Percentiles rank a stretch among this genome's conserved stretches.
Evolutionary conservation across 2,888 invertebrate species (phyloP).

Genomic region (Brassicogethes aeneus): DNA sequence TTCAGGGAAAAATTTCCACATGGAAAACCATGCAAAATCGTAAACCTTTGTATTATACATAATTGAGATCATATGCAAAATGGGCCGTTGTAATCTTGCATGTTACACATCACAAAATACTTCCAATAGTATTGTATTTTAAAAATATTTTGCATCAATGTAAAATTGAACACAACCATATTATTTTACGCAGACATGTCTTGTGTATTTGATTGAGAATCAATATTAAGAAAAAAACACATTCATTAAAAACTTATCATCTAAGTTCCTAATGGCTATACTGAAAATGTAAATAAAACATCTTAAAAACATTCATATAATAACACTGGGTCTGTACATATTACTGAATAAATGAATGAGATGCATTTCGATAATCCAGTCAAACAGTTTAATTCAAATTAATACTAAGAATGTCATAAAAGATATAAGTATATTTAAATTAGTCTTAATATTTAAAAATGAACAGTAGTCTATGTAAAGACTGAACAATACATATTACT

Average conservation of each 20-base stretch:
- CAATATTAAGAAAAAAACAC: conserved; percentile 14
- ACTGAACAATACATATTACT: no score
- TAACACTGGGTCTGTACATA: conserved; percentile 1
- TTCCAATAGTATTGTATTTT: not conserved
- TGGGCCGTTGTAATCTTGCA: conserved; percentile 12
- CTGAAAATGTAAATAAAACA: not conserved
- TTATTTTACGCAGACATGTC: conserved; percentile 5
- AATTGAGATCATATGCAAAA: conserved; percentile 17
- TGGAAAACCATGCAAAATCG: not conserved
- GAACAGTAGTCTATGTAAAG: no score
- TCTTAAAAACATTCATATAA: not conserved
- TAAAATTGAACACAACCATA: conserved; percentile 16
- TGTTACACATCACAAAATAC: conserved; percentile 7
- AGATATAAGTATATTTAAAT: no score
- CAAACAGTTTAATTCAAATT: no score
- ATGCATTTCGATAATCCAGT: no score
- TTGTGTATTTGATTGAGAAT: not conserved
- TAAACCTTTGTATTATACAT: not conserved
- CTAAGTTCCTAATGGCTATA: conserved; percentile 9
- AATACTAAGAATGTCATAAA: no score
- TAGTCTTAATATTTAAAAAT: no score
- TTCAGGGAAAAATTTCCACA: no score
- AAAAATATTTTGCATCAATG: not conserved
- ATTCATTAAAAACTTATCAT: conserved; percentile 22
- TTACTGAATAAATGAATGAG: conserved; percentile 3